Conservation (phyloP, 2,797 vertebrate species). For the Cephalopachus bancanus region DNA sequence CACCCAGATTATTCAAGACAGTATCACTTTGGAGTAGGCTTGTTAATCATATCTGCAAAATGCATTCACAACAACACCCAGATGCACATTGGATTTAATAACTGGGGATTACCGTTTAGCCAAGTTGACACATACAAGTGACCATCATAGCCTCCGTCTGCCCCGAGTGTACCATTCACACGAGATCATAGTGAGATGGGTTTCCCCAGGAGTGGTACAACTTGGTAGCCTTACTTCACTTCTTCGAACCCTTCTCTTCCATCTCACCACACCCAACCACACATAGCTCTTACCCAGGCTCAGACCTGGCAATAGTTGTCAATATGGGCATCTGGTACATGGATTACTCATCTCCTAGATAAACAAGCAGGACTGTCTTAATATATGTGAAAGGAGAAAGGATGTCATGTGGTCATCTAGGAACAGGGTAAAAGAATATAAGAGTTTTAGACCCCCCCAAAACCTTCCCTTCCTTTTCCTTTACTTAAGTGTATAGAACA, state of each 20-base stretch:
- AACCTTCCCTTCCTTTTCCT: neutral
- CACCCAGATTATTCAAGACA: neutral
- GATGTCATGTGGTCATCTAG: neutral
- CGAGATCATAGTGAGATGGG: neutral
- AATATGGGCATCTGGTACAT: neutral
- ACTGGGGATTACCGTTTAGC: no score
- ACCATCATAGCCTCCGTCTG: neutral
- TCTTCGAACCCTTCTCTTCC: neutral
- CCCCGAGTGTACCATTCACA: neutral
- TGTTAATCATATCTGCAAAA: constrained; percentile 18
- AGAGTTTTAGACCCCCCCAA: neutral
- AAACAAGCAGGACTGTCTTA: neutral
- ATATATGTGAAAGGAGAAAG: neutral
- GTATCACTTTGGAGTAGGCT: neutral
- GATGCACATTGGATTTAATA: neutral
- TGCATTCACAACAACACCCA: neutral
- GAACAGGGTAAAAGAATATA: neutral
- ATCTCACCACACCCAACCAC: neutral
- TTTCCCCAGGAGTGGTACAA: neutral
- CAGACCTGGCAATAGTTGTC: neutral
- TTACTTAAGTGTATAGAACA: neutral
- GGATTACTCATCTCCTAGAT: neutral
- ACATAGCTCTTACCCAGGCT: neutral
- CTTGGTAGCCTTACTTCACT: neutral
- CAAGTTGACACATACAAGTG: neutral